Conservation (phyloP, 2,113 vertebrate genomes). For the Pomatostomus ruficeps region DNA sequence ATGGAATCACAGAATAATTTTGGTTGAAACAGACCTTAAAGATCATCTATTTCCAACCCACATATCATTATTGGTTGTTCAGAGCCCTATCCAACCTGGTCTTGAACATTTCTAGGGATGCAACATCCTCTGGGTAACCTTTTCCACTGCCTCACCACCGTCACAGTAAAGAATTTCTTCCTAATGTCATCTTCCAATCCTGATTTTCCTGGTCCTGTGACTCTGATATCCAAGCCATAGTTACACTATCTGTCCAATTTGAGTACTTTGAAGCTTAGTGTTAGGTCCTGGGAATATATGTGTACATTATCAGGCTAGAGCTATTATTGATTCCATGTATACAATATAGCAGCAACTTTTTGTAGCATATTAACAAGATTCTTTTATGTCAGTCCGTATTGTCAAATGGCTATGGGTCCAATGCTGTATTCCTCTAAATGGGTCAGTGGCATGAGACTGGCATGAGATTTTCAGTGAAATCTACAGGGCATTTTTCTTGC, state of each 20-base stretch:
- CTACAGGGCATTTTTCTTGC: neutral
- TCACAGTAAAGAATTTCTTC: neutral
- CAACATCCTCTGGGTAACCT: neutral
- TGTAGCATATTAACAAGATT: neutral
- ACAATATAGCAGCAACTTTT: neutral
- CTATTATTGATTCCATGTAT: neutral
- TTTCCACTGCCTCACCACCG: neutral
- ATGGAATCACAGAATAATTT: neutral
- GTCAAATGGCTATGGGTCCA: neutral
- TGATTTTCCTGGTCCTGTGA: neutral
- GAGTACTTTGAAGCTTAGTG: neutral
- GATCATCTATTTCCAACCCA: neutral
- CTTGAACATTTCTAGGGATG: neutral
- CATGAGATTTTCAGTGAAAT: neutral
- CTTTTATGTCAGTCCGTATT: neutral
- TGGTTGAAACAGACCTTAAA: neutral
- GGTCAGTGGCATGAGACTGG: neutral
- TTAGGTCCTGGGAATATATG: neutral
- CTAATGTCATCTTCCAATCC: neutral
- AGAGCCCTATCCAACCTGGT: neutral
- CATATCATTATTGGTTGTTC: neutral
- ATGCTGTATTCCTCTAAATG: neutral
- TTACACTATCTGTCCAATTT: neutral
- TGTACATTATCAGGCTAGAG: neutral
- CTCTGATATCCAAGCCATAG: neutral